A percentile compares a stretch with the other conserved stretches of the same genome.
These are phyloP conservation scores for Lycophotia porphyrea DNA, from an alignment of 2,888 invertebrate genomes.

Conservation along the genomic window DNA sequence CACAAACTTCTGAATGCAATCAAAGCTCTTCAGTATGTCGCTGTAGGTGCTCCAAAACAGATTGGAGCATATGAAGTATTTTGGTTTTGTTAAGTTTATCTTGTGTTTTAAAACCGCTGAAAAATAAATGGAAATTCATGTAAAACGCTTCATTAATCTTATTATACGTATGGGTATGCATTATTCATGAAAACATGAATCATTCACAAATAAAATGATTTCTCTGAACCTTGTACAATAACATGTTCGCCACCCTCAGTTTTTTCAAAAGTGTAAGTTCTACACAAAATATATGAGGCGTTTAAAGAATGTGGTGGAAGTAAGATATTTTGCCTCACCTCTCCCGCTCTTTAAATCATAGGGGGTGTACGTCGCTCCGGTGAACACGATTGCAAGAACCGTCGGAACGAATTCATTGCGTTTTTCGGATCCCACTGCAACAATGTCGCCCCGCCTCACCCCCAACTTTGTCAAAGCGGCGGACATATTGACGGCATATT, in stretches of 20 bases:
- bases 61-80: constrained; percentile 91
- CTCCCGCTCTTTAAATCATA: constrained; percentile 76
- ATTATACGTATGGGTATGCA: constrained; percentile 5
- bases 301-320: constrained; percentile 56
- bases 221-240: constrained; percentile 1
- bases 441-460: constrained; percentile 86
- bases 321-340: constrained; percentile 72
- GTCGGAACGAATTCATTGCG: constrained; percentile 89
- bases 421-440: constrained; percentile 91
- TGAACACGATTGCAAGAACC: constrained; percentile 87
- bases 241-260: not conserved
- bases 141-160: constrained; percentile 20
- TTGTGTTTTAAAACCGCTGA: constrained; percentile 92
- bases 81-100: constrained; percentile 91
- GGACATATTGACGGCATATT: constrained; percentile 88
- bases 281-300: constrained; percentile 51
- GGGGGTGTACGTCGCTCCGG: constrained; percentile 80
- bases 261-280: constrained; percentile 27
- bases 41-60: constrained; percentile 83
- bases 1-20: constrained; percentile 75
- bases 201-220: not conserved
- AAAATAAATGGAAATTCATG: constrained; percentile 62
- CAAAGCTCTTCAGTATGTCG: constrained; percentile 73
- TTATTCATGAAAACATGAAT: constrained; percentile 7
- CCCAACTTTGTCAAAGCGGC: constrained; percentile 86